Conservation (phyloP, 2,797 vertebrate genomes). For the Euthynnus affinis region DNA sequence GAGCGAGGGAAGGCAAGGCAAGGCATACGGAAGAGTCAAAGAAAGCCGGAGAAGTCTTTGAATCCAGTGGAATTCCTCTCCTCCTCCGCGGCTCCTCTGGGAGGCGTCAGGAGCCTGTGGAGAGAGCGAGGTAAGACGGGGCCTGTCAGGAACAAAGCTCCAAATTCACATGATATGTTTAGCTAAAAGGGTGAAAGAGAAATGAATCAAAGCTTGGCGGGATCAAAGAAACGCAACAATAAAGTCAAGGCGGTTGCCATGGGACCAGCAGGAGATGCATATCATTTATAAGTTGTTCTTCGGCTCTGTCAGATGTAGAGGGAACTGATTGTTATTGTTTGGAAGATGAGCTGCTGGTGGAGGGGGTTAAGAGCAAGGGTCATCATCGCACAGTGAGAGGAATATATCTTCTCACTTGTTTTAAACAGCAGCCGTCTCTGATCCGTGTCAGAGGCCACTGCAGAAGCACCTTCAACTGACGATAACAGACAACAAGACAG, state of each 20-base stretch:
- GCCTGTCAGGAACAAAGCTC: slow-evolving; percentile 91
- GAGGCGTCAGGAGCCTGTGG: slow-evolving; percentile 86
- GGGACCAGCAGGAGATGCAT: slow-evolving; percentile 90
- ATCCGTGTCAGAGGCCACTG: slow-evolving; percentile 77
- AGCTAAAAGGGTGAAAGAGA: slow-evolving; percentile 91
- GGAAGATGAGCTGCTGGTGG: slow-evolving; percentile 79
- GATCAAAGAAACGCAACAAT: slow-evolving; percentile 90
- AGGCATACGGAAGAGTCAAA: slow-evolving; percentile 74
- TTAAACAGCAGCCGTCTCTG: slow-evolving; percentile 75
- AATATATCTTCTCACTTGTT: slow-evolving; percentile 74
- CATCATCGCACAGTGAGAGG: slow-evolving; percentile 77
- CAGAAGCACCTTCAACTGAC: slow-evolving; percentile 64
- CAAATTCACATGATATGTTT: slow-evolving; percentile 91
- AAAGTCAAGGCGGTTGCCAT: slow-evolving; percentile 89
- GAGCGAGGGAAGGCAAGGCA: slow-evolving; percentile 53
- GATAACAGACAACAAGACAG: slow-evolving; percentile 79
- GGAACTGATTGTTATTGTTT: slow-evolving; percentile 88
- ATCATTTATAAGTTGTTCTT: slow-evolving; percentile 88
- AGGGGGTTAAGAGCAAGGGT: slow-evolving; percentile 82
- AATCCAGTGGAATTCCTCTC: slow-evolving; percentile 86
- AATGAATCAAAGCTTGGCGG: slow-evolving; percentile 89
- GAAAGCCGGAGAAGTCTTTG: slow-evolving; percentile 81
- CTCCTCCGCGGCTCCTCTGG: slow-evolving; percentile 84
- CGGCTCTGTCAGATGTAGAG: slow-evolving; percentile 83
- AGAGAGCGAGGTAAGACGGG: slow-evolving; percentile 88